These are phyloP conservation scores for Acanthornis magna DNA, from an alignment of 2,797 vertebrate genomes.

Conservation along the genomic window DNA sequence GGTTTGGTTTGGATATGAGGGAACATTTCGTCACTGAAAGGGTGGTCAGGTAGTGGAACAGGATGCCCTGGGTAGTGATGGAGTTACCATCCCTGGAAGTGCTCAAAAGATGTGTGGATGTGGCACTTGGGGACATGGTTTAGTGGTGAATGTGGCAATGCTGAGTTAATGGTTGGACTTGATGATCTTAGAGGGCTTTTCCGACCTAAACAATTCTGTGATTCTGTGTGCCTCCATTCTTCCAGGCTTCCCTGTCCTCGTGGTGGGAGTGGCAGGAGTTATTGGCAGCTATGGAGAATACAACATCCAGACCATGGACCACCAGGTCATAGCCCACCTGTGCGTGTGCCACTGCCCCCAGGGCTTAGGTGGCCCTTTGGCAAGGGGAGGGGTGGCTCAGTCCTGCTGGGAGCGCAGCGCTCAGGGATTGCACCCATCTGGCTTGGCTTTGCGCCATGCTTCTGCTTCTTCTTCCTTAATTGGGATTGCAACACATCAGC, in stretches of 20 bases:
- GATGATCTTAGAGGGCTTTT: neutral
- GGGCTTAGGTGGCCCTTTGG: neutral
- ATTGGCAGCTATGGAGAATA: conserved; percentile 57
- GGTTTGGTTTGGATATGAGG: neutral
- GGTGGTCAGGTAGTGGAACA: neutral
- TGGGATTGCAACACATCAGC: neutral
- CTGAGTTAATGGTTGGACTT: neutral
- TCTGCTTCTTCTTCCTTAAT: neutral
- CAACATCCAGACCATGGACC: neutral
- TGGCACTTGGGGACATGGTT: neutral
- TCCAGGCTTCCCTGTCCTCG: conserved; percentile 59
- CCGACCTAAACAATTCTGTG: neutral
- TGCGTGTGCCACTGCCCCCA: neutral
- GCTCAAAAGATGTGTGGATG: neutral
- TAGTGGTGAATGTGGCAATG: neutral
- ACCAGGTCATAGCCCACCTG: conserved; percentile 38
- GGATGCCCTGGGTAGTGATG: neutral
- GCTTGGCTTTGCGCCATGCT: fast-evolving
- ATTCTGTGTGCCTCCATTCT: neutral
- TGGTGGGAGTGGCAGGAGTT: conserved; percentile 53
- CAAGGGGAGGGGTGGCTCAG: fast-evolving
- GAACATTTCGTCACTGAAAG: neutral
- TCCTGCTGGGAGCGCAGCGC: fast-evolving
- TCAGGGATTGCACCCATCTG: neutral
- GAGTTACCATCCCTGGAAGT: neutral